Conservation (phyloP, 53 echinoderm and acorn worm species). For the Luidia sarsii region DNA sequence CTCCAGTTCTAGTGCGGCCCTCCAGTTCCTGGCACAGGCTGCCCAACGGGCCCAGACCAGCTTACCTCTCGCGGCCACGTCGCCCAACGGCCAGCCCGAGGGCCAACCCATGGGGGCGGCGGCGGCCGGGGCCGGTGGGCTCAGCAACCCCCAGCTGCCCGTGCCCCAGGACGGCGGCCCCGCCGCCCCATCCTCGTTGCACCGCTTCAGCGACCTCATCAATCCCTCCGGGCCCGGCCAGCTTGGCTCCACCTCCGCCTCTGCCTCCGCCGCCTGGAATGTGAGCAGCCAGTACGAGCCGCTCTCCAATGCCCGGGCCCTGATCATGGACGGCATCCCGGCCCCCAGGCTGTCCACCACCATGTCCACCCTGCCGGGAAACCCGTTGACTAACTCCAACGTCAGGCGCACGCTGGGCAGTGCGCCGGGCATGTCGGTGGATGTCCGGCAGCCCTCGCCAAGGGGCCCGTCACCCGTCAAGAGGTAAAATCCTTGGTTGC, state of each 20-base stretch:
- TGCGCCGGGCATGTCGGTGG: background rate
- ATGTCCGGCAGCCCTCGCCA: constrained; percentile 18
- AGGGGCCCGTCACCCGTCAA: constrained; percentile 42
- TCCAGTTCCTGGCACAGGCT: constrained; percentile 92
- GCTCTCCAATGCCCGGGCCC: constrained; percentile 7
- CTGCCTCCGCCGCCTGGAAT: background rate
- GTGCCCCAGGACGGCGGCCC: constrained; percentile 71
- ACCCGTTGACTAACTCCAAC: constrained; percentile 39
- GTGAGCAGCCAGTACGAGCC: constrained; percentile 31
- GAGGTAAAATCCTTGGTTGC: constrained; percentile 31
- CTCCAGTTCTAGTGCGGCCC: constrained; percentile 89
- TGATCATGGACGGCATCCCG: constrained; percentile 51
- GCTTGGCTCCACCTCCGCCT: background rate
- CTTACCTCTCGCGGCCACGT: constrained; percentile 32
- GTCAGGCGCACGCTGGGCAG: constrained; percentile 28
- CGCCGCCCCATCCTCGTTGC: constrained; percentile 54
- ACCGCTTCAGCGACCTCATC: constrained; percentile 65
- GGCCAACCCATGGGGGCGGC: background rate
- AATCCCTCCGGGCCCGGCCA: constrained; percentile 16
- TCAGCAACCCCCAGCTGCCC: constrained; percentile 59
- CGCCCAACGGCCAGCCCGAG: constrained; percentile 45
- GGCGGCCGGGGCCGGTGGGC: too few relatives aligned
- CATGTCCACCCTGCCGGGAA: constrained; percentile 7
- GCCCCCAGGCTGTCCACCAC: constrained; percentile 34
- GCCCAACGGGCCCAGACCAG: constrained; percentile 79